Conservation (phyloP, 2,888 invertebrate genomes). For the Agrochola lychnidis region DNA sequence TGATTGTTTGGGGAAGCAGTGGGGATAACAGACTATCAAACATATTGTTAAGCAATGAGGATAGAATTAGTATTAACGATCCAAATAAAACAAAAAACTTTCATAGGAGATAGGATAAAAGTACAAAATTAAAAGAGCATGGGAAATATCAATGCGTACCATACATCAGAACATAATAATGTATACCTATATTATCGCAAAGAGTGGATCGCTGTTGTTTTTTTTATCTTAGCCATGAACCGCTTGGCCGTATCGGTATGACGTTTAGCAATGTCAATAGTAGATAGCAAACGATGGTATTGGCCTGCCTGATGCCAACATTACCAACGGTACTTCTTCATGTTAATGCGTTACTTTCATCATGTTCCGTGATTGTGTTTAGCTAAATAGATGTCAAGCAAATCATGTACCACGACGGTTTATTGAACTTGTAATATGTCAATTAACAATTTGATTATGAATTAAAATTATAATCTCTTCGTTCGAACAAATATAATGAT, state of each 20-base stretch:
- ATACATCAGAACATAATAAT: not conserved
- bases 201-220: slow-evolving; percentile 41
- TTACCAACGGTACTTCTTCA: slow-evolving; percentile 77
- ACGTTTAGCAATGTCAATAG: slow-evolving; percentile 76
- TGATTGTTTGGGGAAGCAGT: not conserved
- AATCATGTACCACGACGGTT: slow-evolving; percentile 57
- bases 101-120: not conserved
- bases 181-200: not conserved
- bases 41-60: not conserved
- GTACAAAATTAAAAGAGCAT: not conserved
- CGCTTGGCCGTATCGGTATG: slow-evolving; percentile 68
- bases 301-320: slow-evolving; percentile 71
- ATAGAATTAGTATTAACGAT: not conserved
- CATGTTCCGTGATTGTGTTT: slow-evolving; percentile 67
- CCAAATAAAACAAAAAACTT: not conserved
- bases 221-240: slow-evolving; percentile 61
- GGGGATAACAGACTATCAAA: not conserved
- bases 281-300: slow-evolving; percentile 73
- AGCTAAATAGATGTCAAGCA: slow-evolving; percentile 65
- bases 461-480: slow-evolving; percentile 12
- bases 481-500: not conserved
- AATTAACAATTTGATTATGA: slow-evolving; percentile 23
- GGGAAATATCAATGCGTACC: slow-evolving; percentile 19
- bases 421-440: slow-evolving; percentile 58
- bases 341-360: slow-evolving; percentile 69